Conservation (phyloP, 2,797 vertebrate genomes). For the Danio tinwini region DNA sequence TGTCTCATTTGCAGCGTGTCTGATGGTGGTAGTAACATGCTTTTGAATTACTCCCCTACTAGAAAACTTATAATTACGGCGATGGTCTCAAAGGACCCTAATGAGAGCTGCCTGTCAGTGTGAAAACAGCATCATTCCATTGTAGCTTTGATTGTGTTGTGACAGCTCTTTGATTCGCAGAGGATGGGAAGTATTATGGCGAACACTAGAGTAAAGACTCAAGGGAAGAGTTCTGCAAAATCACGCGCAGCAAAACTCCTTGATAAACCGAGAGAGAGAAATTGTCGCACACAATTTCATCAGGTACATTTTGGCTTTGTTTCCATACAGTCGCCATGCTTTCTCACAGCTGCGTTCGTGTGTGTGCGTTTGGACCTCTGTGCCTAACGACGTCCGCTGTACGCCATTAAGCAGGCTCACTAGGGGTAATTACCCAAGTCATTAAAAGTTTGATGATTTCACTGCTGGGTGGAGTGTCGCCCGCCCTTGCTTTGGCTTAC, state of each 20-base stretch:
- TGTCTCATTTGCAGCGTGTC: slow-evolving; percentile 53
- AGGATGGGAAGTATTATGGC: slow-evolving; percentile 55
- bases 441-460: slow-evolving; percentile 86
- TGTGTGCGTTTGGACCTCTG: slow-evolving; percentile 50
- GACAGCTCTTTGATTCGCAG: slow-evolving; percentile 52
- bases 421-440: slow-evolving; percentile 84
- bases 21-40: slow-evolving; percentile 36
- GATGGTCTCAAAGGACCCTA: slow-evolving; percentile 46
- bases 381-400: slow-evolving; percentile 77
- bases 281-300: slow-evolving; percentile 50
- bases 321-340: slow-evolving; percentile 37
- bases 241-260: slow-evolving; percentile 49
- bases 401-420: slow-evolving; percentile 81
- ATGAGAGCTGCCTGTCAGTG: slow-evolving; percentile 53
- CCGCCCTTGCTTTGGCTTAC: slow-evolving; percentile 78
- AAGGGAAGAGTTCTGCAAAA: slow-evolving; percentile 41
- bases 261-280: slow-evolving; percentile 45
- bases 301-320: slow-evolving; percentile 58
- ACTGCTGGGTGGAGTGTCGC: slow-evolving; percentile 78
- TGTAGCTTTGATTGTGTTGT: slow-evolving; percentile 55
- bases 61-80: slow-evolving; percentile 56
- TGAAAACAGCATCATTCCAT: slow-evolving; percentile 46
- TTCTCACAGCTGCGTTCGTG: slow-evolving; percentile 45
- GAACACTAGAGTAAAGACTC: slow-evolving; percentile 52
- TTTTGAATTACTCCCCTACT: slow-evolving; percentile 53